Base-by-base conservation (phyloP, 2,888 invertebrate species). In the Sarcophaga carnaria region DNA sequence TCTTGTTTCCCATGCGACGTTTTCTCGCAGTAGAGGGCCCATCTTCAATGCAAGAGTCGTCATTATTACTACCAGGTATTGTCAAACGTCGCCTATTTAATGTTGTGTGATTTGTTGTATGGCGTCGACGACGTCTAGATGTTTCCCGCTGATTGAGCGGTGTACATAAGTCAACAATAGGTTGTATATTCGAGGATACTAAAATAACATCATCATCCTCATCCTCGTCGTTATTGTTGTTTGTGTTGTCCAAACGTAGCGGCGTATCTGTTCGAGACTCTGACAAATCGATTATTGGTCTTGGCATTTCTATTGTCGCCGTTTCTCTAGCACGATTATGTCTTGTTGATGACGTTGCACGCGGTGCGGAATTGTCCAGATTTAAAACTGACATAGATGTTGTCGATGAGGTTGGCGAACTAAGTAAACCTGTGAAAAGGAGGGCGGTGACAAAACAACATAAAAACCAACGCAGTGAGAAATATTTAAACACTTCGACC, bases 161-260 rank as follows among this genome's bases (percentile, higher is more conserved):
- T 5, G 89, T 87, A 72, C 89, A 89, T 49, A 89, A 86, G 82
- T 89, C 86, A 17, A 89, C 85, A 6, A 89, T 47, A 11, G 85
- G 76, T 17, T 67, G 54, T 11, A 81, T 20, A 80, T 83, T 71
- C 3, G 83, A 83, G 10, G 88, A 87, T 10, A 89, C 88, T 37
- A 89, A 75, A n/a, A 88, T 83, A 0, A 89, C 89, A 84, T 89
- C 89, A 45, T 89, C 89, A 45, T 88, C 89, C 3, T 76, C 81
- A 20, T 69, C 80, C 20, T 66, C 49, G 47, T 25, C 47, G 3
- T 59, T 63, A 22, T 59, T 14, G 10, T 17, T 6, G 37, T 45
- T 54, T 37, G 37, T 37, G n/a, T 22, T 49, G 37, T 67, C 45
- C 20, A 3, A 14, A 63, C 47, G 62, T 25, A 14, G 17, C 0